phyloP scores from a whole-genome alignment of 2,797 vertebrate genomes.

The Rhyacichthys aspro region DNA sequence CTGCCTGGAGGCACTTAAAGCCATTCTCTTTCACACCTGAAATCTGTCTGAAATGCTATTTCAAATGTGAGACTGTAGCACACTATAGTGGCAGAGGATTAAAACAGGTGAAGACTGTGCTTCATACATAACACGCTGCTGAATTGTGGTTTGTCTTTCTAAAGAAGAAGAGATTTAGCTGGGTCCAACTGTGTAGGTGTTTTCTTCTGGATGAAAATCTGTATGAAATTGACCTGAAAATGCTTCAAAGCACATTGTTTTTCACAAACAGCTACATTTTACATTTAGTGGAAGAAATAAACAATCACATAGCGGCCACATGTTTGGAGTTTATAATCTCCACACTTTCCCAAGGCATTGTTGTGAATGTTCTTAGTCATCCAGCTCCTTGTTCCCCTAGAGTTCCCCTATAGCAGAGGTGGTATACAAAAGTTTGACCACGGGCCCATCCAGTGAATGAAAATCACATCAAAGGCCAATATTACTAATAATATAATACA shows the following conservation, averaged over 20 bases:
- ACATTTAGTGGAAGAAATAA: background rate
- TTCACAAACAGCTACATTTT: background rate
- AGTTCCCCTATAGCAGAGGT: no score
- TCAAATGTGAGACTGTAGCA: slow-evolving; percentile 2
- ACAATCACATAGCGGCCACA: background rate
- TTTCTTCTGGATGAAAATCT: slow-evolving; percentile 10
- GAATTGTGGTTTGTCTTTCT: slow-evolving; percentile 7
- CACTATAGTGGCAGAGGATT: slow-evolving; percentile 9
- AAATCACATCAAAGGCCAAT: no score
- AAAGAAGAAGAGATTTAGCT: slow-evolving; percentile 5
- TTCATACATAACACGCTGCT: slow-evolving; percentile 1
- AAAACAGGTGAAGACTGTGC: slow-evolving; percentile 14
- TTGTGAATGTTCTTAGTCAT: no score
- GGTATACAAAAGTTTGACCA: no score
- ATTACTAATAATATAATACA: no score
- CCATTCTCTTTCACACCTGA: background rate
- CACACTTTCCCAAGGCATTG: background rate
- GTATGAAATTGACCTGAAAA: slow-evolving; percentile 12
- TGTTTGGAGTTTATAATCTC: background rate
- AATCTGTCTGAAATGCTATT: slow-evolving; percentile 4
- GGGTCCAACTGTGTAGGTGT: slow-evolving; percentile 11
- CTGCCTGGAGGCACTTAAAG: slow-evolving; percentile 1
- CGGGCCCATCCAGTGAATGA: no score
- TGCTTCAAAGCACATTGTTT: background rate
- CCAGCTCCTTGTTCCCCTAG: no score